Evolutionary conservation across 2,113 vertebrate genomes (phyloP).

Genomic region (Arizona elegans): DNA sequence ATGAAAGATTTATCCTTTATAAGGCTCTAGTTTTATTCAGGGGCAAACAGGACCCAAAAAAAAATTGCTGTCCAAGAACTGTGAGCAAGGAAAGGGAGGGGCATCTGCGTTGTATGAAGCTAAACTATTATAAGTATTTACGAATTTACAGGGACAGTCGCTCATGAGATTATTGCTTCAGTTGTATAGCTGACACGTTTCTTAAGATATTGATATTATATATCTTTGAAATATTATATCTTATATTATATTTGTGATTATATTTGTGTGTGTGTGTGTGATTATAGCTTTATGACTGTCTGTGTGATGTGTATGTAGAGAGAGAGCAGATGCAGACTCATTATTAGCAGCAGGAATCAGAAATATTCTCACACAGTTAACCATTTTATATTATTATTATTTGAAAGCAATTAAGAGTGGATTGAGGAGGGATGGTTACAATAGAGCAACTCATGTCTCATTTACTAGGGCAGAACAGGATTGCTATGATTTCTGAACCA

Average conservation of each 20-base stretch:
- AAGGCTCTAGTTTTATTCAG: constrained; percentile 21
- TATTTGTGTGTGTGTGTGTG: neutral
- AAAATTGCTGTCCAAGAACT: constrained; percentile 24
- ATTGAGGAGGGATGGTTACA: constrained; percentile 51
- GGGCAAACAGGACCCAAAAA: neutral
- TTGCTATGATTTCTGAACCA: constrained; percentile 58
- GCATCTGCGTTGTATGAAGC: constrained; percentile 38
- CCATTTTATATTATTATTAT: constrained; percentile 61
- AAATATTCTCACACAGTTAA: constrained; percentile 59
- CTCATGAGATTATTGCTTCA: constrained; percentile 50
- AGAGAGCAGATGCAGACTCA: constrained; percentile 40
- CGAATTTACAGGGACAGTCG: constrained; percentile 49
- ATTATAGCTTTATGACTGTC: no score
- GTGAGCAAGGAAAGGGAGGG: neutral
- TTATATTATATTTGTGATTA: neutral
- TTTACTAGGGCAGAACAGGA: constrained; percentile 51
- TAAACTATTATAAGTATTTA: constrained; percentile 28
- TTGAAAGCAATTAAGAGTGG: constrained; percentile 57
- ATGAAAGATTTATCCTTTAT: neutral
- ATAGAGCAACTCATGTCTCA: constrained; percentile 47
- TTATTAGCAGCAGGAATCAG: constrained; percentile 60
- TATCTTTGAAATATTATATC: constrained; percentile 25
- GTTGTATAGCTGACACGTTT: constrained; percentile 49
- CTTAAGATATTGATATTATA: constrained; percentile 30
- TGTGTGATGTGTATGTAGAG: no score